phyloP scores from a whole-genome alignment of 2,113 vertebrate species.

The Gobiocypris rarus region DNA sequence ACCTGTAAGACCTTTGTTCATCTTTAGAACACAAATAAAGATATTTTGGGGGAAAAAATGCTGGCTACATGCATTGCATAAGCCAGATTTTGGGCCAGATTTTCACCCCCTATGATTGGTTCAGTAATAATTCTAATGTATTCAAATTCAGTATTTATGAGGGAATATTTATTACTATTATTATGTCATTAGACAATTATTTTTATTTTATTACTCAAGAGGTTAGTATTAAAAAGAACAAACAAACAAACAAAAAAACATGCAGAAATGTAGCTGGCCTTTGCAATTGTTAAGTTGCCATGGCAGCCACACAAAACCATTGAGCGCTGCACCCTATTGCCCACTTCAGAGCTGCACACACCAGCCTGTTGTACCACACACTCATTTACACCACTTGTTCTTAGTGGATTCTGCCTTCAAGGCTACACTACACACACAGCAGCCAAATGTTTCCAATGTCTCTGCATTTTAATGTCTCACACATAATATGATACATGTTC shows the following conservation, averaged over 20 bases:
- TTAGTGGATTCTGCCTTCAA: not conserved
- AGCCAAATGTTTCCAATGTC: constrained; percentile 2
- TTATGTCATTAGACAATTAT: not conserved
- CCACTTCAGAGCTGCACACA: constrained; percentile 38
- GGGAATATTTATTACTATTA: not conserved
- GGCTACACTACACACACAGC: constrained; percentile 13
- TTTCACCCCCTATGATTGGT: too few relatives aligned
- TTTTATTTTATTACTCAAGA: not conserved
- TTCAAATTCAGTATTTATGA: constrained; percentile 25
- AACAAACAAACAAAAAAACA: not conserved
- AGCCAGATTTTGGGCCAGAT: too few relatives aligned
- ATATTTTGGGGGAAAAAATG: too few relatives aligned
- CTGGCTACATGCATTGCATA: too few relatives aligned
- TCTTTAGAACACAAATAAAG: too few relatives aligned
- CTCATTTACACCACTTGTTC: not conserved
- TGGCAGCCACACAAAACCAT: constrained; percentile 50
- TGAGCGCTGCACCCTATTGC: constrained; percentile 30
- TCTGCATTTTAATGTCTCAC: constrained; percentile 7
- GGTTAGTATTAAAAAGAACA: not conserved
- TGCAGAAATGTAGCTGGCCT: constrained; percentile 21
- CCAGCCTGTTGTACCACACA: constrained; percentile 31
- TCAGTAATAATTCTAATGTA: not conserved
- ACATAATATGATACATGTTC: not conserved
- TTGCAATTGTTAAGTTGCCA: constrained; percentile 52
- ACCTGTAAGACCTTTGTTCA: too few relatives aligned